Evolutionary conservation across 2,888 invertebrate genomes (phyloP).

Genomic region (Bembecia ichneumoniformis): DNA sequence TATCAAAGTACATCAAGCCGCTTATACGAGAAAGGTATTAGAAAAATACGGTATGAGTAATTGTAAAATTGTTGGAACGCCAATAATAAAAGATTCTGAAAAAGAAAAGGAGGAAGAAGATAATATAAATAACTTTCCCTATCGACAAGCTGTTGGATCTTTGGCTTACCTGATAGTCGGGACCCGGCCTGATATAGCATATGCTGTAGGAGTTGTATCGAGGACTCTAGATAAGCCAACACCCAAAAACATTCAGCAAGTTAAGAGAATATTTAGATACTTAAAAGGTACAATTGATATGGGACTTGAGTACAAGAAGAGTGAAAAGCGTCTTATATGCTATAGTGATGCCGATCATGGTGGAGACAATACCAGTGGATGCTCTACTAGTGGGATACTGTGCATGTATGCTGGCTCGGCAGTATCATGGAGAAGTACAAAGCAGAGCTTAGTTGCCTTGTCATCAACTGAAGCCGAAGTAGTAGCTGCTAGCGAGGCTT

Average conservation of each 20-base stretch:
- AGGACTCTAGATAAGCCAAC: no score
- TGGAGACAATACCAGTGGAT: slow-evolving; percentile 2
- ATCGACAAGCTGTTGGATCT: slow-evolving; percentile 9
- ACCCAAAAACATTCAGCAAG: slow-evolving; percentile 3
- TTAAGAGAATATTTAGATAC: neutral
- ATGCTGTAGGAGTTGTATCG: slow-evolving; percentile 5
- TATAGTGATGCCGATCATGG: slow-evolving; percentile 9
- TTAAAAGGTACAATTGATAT: neutral
- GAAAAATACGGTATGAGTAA: slow-evolving; percentile 1
- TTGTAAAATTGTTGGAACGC: slow-evolving; percentile 3
- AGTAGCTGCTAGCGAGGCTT: no score
- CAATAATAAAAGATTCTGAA: slow-evolving; percentile 2
- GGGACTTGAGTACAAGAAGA: no score
- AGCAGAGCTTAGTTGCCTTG: no score
- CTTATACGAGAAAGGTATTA: slow-evolving; percentile 1
- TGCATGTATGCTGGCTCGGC: slow-evolving; percentile 14
- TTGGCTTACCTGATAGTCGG: slow-evolving; percentile 5
- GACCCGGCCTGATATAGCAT: slow-evolving; percentile 7
- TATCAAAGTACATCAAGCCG: neutral
- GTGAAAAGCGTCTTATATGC: neutral
- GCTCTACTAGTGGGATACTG: slow-evolving; percentile 9
- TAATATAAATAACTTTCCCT: slow-evolving; percentile 1
- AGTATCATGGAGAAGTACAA: slow-evolving; percentile 20
- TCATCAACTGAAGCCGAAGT: no score
- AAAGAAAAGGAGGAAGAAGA: neutral